phyloP scores from a whole-genome alignment of 2,113 vertebrate genomes.

The Tinamus guttatus region DNA sequence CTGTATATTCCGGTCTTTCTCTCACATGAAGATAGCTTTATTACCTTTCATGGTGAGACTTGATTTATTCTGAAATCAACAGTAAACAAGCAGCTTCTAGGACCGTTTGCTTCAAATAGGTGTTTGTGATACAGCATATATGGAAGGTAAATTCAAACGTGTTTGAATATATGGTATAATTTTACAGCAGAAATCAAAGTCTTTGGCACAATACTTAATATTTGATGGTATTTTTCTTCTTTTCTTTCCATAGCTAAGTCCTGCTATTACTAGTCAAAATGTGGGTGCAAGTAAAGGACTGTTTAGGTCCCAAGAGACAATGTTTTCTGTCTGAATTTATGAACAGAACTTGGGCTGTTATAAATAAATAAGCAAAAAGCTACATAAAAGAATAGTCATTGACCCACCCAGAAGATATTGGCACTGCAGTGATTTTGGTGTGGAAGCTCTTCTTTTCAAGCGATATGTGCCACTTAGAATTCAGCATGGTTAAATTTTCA shows the following conservation, averaged over 20 bases:
- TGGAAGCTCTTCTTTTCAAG: background rate
- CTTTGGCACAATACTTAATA: background rate
- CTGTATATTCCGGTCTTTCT: background rate
- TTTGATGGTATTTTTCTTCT: background rate
- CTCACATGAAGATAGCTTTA: background rate
- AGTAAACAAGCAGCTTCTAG: background rate
- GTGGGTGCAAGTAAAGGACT: background rate
- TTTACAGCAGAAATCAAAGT: background rate
- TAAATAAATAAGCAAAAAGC: constrained; percentile 37
- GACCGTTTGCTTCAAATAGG: background rate
- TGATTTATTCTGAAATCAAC: background rate
- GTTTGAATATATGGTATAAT: background rate
- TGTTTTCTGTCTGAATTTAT: constrained; percentile 34
- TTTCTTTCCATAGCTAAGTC: background rate
- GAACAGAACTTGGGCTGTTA: background rate
- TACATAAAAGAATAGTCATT: background rate
- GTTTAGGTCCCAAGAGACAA: background rate
- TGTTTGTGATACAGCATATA: background rate
- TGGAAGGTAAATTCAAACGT: background rate
- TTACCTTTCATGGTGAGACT: background rate
- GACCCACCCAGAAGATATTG: constrained; percentile 35
- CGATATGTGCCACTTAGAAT: background rate
- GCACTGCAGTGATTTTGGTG: background rate
- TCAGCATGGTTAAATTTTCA: constrained; percentile 62
- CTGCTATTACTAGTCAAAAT: background rate